Base-by-base conservation (phyloP, 2,888 invertebrate genomes). In the Caenorhabditis plicata region DNA sequence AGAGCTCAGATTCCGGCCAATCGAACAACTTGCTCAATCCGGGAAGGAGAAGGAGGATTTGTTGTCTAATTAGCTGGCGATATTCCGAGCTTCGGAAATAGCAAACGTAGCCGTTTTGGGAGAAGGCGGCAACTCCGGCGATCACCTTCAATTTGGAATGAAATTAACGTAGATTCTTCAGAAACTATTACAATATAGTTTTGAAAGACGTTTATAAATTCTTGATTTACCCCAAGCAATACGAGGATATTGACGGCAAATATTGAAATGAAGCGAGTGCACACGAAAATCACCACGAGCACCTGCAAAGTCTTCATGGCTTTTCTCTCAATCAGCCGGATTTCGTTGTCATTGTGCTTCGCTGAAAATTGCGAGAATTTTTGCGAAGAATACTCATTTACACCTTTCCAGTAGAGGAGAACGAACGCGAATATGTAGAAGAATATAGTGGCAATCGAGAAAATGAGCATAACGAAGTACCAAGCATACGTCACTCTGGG, bases 181-280 rank as follows among this genome's bases (percentile, higher is more conserved):
- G 19, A 22, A 2, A 20, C 27, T 17, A 44, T 53, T 36, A 53
- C 52, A 36, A 46, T 53, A 23, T 53, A 53, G 15, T 46, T 53
- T 5, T 46, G 46, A 35, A 53, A 33, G 4, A 46, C 23, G 3
- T 41, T 13, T 15, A 40, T 33, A 4, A 27, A 26, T 3, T 53
- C 52, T 4, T 40, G 35, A 35, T 53, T 35, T 25, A 53, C 36
- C 27, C 26, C 20, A 17, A 53, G 36, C 22, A 35, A 2, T 3
- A 31, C 13, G 11, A 53, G 41, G 22, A 46, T 13, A 0, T 40
- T 53, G 15, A 33, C 52, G 29, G 42, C 20, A 11, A 35, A 40
- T 4, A 42, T 53, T 13, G 52, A 46, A 26, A 53, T 41, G 46
- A 53, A 53, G 23, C 52, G 35, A 11, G 46, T 46, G 41, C 45